These are phyloP conservation scores for Xylocopa sonorina DNA, from an alignment of 1,140 invertebrate species.

Conservation along the genomic window DNA sequence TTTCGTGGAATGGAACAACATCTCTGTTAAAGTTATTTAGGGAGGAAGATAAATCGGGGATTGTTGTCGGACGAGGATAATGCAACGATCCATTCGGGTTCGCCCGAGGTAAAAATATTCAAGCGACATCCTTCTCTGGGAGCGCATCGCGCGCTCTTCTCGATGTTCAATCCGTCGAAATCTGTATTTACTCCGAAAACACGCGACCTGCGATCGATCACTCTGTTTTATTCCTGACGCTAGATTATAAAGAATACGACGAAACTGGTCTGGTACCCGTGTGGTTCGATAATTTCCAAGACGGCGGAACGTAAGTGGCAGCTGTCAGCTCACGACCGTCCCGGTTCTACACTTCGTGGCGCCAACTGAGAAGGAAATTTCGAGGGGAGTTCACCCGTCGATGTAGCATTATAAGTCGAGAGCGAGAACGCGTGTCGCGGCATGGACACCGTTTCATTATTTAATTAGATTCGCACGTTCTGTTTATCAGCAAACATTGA, in stretches of 20 bases:
- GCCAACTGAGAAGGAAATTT: background rate
- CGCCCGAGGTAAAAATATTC: background rate
- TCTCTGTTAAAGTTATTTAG: too few species aligned
- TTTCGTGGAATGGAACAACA: too few species aligned
- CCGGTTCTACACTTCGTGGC: background rate
- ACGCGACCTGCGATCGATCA: background rate
- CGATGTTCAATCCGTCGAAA: background rate
- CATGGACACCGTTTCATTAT: background rate
- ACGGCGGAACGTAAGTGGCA: background rate
- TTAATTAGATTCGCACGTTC: background rate
- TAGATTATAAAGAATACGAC: background rate
- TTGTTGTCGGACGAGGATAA: too few species aligned
- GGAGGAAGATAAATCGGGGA: too few species aligned
- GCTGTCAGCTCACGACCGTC: background rate
- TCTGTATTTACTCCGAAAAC: background rate
- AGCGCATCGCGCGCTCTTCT: too few species aligned
- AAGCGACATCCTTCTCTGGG: background rate
- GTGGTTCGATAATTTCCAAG: background rate
- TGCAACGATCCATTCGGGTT: too few species aligned
- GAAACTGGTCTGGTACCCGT: background rate
- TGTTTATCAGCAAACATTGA: background rate
- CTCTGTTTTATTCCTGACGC: background rate
- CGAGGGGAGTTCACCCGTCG: background rate
- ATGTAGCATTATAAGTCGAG: background rate
- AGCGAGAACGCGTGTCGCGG: background rate